Conservation (phyloP, 2,113 vertebrate genomes). For the chimpanzee (Pan troglodytes) region NHGRI_mPanTro3-v2.1_pri NC_072417.2:86408501-86409000, state of each 20-base stretch:
- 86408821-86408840: background rate
- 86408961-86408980: background rate
- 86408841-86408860: background rate
- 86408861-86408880: background rate
- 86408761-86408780: background rate
- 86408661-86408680: too few species aligned
- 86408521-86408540: background rate
- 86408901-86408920: background rate
- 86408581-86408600: too few species aligned
- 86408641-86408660: too few species aligned
- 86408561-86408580: background rate
- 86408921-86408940: background rate
- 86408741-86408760: background rate
- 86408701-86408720: background rate
- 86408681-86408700: background rate
- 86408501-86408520: background rate
- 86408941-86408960: background rate
- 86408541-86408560: too few species aligned
- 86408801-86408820: background rate
- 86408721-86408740: background rate
- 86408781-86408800: background rate
- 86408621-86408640: too few species aligned
- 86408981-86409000: too few species aligned
- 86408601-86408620: too few species aligned
- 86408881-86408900: fast-evolving